Evolutionary conservation across 2,113 vertebrate genomes (phyloP).

Genomic region (Oreotrochilus melanogaster): DNA sequence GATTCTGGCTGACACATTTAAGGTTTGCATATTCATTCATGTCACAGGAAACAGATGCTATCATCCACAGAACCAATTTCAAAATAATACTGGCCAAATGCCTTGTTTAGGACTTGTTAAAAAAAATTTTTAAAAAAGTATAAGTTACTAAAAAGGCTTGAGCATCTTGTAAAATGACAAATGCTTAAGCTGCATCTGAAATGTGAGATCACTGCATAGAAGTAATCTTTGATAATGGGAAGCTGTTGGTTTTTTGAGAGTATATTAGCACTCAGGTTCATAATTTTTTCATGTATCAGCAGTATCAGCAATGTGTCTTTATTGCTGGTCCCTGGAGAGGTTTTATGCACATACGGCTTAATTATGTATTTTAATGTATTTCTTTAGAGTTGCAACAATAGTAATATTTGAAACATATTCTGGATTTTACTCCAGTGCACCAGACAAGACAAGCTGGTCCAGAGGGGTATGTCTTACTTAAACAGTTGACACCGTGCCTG

Average conservation of each 20-base stretch:
- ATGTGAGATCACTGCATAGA: not conserved
- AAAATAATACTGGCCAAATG: not conserved
- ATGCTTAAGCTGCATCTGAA: not conserved
- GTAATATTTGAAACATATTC: not conserved
- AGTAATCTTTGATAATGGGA: not conserved
- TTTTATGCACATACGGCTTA: not conserved
- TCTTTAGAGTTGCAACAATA: not conserved
- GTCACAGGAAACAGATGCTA: not conserved
- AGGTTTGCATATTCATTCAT: constrained; percentile 82
- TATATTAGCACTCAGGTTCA: not conserved
- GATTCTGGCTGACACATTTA: constrained; percentile 96
- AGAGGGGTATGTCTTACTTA: not conserved
- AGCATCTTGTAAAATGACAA: not conserved
- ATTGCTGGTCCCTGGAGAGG: not conserved
- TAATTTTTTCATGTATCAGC: not conserved
- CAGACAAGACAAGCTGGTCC: not conserved
- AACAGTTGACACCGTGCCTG: not conserved
- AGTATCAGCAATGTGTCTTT: not conserved
- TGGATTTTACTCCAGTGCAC: not conserved
- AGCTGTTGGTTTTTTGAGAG: not conserved
- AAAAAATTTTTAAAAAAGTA: not conserved
- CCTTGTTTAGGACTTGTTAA: not conserved
- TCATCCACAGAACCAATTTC: not conserved
- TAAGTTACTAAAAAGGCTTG: not conserved
- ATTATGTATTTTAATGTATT: not conserved